A percentile compares a stretch with the other conserved stretches of the same genome.
These are phyloP conservation scores for Rhinoderma darwinii DNA, from an alignment of 2,113 vertebrate species.

Conservation along the genomic window DNA sequence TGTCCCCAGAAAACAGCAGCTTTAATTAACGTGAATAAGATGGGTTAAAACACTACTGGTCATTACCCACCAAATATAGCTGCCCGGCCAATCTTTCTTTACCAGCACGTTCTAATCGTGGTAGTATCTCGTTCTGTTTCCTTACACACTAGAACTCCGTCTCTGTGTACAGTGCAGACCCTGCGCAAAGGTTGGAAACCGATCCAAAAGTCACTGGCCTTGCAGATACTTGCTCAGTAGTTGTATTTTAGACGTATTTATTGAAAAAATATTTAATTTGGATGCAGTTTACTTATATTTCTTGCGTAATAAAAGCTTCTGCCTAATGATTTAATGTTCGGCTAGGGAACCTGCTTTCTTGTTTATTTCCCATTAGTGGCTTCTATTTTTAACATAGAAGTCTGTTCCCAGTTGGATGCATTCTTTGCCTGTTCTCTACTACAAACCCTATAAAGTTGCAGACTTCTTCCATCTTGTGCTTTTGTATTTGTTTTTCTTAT, in stretches of 20 bases:
- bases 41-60: neutral
- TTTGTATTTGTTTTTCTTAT: neutral
- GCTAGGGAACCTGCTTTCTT: slow-evolving; percentile 17
- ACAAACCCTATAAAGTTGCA: neutral
- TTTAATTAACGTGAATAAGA: neutral
- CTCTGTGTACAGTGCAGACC: neutral
- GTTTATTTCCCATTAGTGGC: slow-evolving; percentile 15
- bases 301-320: slow-evolving; percentile 15
- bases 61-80: neutral
- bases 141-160: neutral
- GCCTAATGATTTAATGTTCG: slow-evolving; percentile 25
- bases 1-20: neutral
- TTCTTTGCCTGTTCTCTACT: neutral
- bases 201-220: neutral
- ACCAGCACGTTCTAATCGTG: neutral
- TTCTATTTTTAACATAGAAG: slow-evolving; percentile 35
- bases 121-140: neutral
- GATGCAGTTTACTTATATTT: neutral
- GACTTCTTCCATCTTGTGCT: neutral
- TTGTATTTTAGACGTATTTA: neutral
- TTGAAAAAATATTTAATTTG: slow-evolving; percentile 16
- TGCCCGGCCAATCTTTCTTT: neutral
- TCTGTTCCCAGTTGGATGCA: neutral
- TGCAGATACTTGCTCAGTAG: neutral
- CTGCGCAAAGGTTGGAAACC: neutral